These are phyloP conservation scores for Urocyon cinereoargenteus DNA, from an alignment of 2,797 vertebrate species.

Conservation along the genomic window DNA sequence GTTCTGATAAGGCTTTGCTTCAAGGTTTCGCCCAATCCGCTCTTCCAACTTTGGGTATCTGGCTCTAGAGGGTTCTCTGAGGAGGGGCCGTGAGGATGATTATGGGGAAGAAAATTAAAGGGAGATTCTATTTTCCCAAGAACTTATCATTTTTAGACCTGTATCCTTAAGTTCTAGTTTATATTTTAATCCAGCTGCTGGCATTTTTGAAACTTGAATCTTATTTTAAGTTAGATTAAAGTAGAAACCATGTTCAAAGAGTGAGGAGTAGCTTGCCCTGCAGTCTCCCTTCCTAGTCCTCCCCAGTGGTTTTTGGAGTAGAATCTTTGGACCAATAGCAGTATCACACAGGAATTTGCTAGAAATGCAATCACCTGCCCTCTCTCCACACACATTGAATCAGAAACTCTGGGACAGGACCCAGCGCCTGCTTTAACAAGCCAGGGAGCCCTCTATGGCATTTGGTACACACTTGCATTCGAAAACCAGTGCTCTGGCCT, in stretches of 20 bases:
- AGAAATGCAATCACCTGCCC: rapidly evolving
- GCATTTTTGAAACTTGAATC: not conserved
- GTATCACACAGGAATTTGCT: not conserved
- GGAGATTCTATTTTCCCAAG: not conserved
- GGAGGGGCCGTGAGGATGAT: not conserved
- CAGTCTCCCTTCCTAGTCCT: not conserved
- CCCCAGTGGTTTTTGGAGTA: not conserved
- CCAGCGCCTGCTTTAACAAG: not conserved
- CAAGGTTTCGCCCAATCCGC: too few relatives aligned
- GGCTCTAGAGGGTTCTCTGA: not conserved
- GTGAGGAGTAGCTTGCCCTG: not conserved
- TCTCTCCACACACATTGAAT: not conserved
- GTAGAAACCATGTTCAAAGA: not conserved
- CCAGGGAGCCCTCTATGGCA: not conserved
- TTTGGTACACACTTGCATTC: not conserved
- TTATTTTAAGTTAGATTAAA: not conserved
- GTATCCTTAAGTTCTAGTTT: not conserved
- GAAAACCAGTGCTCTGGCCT: not conserved
- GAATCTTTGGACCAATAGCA: not conserved
- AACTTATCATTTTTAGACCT: not conserved
- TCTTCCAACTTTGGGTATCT: not conserved
- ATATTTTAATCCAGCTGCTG: not conserved
- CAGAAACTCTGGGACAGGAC: not conserved
- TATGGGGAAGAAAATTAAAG: not conserved
- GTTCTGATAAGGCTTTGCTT: rapidly evolving